phyloP scores from a whole-genome alignment of 2,113 vertebrate genomes.

The Elephas maximus region DNA sequence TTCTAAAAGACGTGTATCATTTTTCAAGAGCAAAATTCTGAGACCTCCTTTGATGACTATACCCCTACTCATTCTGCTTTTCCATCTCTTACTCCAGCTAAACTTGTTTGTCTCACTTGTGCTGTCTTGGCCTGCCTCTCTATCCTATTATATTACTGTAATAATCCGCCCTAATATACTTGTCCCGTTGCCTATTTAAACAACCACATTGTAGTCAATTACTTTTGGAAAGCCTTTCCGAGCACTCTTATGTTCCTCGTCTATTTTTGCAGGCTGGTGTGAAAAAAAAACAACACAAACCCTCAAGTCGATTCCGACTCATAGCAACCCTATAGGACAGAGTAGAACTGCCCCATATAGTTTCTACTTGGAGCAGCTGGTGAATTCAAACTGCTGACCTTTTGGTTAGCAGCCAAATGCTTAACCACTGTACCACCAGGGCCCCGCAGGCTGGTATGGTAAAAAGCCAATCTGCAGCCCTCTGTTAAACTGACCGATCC shows the following conservation, averaged over 20 bases:
- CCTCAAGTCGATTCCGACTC: too few relatives aligned
- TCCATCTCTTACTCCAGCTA: neutral
- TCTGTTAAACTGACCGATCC: neutral
- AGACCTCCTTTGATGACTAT: neutral
- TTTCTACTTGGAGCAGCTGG: too few relatives aligned
- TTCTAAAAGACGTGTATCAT: neutral
- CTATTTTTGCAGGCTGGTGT: neutral
- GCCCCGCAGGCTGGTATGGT: too few relatives aligned
- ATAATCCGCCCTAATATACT: neutral
- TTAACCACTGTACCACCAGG: too few relatives aligned
- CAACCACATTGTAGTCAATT: neutral
- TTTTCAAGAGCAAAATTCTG: neutral
- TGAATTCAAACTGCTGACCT: too few relatives aligned
- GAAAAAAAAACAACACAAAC: too few relatives aligned
- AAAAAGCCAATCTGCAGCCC: neutral
- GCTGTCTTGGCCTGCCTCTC: neutral
- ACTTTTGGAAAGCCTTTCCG: neutral
- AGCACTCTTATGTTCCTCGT: neutral
- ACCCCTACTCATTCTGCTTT: neutral
- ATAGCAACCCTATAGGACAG: too few relatives aligned
- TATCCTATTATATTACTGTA: neutral
- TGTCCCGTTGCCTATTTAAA: neutral
- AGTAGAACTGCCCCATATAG: too few relatives aligned
- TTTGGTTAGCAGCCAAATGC: too few relatives aligned
- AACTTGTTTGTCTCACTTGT: neutral